Evolutionary conservation across 1,140 invertebrate genomes (phyloP).

Genomic region (Galleria mellonella): DNA sequence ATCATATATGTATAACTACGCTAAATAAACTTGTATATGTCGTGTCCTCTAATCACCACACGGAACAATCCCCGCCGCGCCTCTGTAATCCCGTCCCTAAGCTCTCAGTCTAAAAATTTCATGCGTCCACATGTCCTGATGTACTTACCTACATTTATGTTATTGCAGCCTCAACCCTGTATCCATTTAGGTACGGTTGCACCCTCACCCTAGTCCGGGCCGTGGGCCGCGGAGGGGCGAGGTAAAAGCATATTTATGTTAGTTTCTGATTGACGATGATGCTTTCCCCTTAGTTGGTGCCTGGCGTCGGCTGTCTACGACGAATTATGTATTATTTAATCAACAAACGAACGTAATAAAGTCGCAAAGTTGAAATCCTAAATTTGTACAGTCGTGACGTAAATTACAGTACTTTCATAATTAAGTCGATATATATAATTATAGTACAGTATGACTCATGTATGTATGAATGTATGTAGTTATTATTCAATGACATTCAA

Average conservation of each 20-base stretch:
- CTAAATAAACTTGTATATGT: too few relatives aligned
- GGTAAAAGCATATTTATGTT: slow-evolving; percentile 68
- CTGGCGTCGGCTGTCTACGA: slow-evolving; percentile 13
- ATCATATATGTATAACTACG: too few relatives aligned
- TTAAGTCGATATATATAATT: too few relatives aligned
- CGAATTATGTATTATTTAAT: slow-evolving; percentile 12
- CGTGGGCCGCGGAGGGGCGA: slow-evolving; percentile 15
- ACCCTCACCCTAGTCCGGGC: slow-evolving; percentile 7
- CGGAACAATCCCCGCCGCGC: too few relatives aligned
- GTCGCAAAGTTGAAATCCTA: too few relatives aligned
- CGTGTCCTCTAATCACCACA: too few relatives aligned
- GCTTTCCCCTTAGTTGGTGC: slow-evolving; percentile 45
- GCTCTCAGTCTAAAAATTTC: slow-evolving; percentile 28
- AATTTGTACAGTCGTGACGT: too few relatives aligned
- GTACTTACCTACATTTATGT: slow-evolving; percentile 17
- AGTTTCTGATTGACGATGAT: slow-evolving; percentile 64
- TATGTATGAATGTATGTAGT: too few relatives aligned
- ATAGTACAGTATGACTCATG: too few relatives aligned
- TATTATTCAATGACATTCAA: too few relatives aligned
- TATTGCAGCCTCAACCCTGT: neutral
- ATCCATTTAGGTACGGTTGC: neutral
- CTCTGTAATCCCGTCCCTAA: neutral
- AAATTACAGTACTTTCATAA: too few relatives aligned
- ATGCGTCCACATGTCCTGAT: slow-evolving; percentile 25
- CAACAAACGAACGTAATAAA: too few relatives aligned